A percentile compares a stretch with the other conserved stretches of the same genome.
phyloP scores from a whole-genome alignment of 2,888 invertebrate species.

The Catocala sponsa region DNA sequence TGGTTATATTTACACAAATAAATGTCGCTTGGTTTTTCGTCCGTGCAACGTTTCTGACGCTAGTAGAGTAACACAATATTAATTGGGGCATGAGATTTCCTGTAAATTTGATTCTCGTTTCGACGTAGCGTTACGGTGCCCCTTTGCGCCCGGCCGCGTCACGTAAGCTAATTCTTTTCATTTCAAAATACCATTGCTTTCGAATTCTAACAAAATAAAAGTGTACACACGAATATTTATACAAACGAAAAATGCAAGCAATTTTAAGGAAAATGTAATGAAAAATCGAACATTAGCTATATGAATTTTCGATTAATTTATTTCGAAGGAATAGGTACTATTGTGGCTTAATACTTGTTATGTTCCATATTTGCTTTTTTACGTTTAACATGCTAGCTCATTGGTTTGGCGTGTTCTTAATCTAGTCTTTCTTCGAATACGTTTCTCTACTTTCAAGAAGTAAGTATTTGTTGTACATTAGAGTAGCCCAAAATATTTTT shows the following conservation, averaged over 20 bases:
- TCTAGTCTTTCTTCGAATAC: too few species aligned
- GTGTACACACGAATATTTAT: neutral
- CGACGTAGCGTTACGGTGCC: slow-evolving; percentile 22
- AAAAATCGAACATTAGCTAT: too few species aligned
- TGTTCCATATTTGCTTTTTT: too few species aligned
- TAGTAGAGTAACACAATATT: slow-evolving; percentile 50
- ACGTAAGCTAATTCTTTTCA: slow-evolving; percentile 49
- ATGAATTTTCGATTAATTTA: too few species aligned
- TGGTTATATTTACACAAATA: neutral
- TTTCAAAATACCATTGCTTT: slow-evolving; percentile 43
- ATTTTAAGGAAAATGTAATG: neutral
- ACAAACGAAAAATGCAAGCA: neutral
- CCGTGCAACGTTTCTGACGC: slow-evolving; percentile 26
- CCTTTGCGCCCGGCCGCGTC: slow-evolving; percentile 43
- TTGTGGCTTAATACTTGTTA: too few species aligned
- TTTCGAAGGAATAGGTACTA: too few species aligned
- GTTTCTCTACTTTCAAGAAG: too few species aligned
- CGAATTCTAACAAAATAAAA: slow-evolving; percentile 31
- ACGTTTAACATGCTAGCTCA: too few species aligned
- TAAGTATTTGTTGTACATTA: too few species aligned
- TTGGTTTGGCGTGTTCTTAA: too few species aligned
- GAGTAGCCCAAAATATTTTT: too few species aligned
- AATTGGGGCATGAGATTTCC: slow-evolving; percentile 63
- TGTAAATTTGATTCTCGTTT: slow-evolving; percentile 57
- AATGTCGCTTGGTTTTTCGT: slow-evolving; percentile 1